Evolutionary conservation across 37 sponge, comb jelly and placozoan species (phyloP).

Genomic region (Dysidea cf. avara): DNA sequence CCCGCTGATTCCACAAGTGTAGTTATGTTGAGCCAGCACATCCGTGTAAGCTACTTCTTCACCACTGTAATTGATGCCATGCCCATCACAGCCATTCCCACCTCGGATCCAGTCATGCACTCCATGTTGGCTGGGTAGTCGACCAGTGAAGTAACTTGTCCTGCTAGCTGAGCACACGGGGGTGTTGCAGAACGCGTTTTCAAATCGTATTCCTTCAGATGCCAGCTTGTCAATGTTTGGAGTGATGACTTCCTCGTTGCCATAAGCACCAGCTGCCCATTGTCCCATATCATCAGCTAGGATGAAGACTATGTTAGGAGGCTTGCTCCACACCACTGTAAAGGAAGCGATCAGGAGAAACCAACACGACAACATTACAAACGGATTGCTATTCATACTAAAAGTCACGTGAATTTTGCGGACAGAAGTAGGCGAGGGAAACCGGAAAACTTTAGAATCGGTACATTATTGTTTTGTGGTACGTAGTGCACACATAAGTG

Average conservation of each 20-base stretch:
- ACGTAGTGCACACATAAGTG: background rate
- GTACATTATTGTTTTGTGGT: no score
- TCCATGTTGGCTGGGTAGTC: conserved; percentile 66
- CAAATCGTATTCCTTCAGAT: conserved; percentile 61
- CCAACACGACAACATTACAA: no score
- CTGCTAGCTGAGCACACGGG: conserved; percentile 78
- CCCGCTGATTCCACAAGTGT: conserved; percentile 63
- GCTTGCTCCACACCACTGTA: no score
- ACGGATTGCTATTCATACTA: no score
- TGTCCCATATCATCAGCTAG: conserved; percentile 66
- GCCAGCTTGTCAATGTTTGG: conserved; percentile 75
- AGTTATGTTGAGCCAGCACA: conserved; percentile 38
- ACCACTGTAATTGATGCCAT: conserved; percentile 41
- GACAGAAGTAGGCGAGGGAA: no score
- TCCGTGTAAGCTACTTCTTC: conserved; percentile 66
- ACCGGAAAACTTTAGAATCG: no score
- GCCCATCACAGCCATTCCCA: conserved; percentile 60
- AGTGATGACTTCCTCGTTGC: conserved; percentile 57
- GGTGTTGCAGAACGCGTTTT: conserved; percentile 72
- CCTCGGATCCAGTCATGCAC: conserved; percentile 72
- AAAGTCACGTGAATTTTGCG: no score
- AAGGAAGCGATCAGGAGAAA: no score
- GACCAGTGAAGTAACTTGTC: conserved; percentile 62
- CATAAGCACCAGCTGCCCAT: conserved; percentile 68
- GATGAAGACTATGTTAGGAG: conserved; percentile 54